phyloP scores from a whole-genome alignment of 2,888 invertebrate genomes.

The Prenolepis imparis region DNA sequence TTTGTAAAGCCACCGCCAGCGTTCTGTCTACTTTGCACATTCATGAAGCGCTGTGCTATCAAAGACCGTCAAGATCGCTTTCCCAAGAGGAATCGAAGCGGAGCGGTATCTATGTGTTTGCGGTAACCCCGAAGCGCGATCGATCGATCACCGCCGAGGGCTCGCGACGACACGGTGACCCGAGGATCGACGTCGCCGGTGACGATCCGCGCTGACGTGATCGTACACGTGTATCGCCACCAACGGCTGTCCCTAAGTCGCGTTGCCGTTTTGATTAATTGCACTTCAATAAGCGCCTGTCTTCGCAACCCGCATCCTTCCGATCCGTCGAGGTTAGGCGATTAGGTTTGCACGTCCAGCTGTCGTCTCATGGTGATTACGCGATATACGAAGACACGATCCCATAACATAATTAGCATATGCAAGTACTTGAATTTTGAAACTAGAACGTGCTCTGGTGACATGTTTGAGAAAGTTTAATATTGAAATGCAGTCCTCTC shows the following conservation, averaged over 20 bases:
- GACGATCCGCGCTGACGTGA: conserved; percentile 67
- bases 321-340: conserved; percentile 37
- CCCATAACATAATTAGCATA: conserved; percentile 33
- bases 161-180: conserved; percentile 72
- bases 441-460: conserved; percentile 15
- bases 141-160: conserved; percentile 82
- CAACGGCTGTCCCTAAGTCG: conserved; percentile 59
- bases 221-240: conserved; percentile 69
- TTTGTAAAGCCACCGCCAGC: conserved; percentile 33
- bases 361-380: conserved; percentile 45
- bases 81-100: conserved; percentile 78
- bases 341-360: conserved; percentile 51
- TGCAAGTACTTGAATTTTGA: conserved; percentile 29
- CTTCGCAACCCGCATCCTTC: conserved; percentile 65
- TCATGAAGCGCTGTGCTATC: conserved; percentile 82
- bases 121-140: conserved; percentile 82
- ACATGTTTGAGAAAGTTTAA: conserved; percentile 24
- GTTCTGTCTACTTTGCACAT: conserved; percentile 81
- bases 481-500: neutral
- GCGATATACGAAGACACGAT: conserved; percentile 36
- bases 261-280: conserved; percentile 80
- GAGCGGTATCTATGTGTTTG: conserved; percentile 83
- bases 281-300: conserved; percentile 79
- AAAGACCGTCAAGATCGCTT: conserved; percentile 83
- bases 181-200: conserved; percentile 77